phyloP scores from a whole-genome alignment of 53 echinoderm and acorn worm genomes.

The Astropecten irregularis region DNA sequence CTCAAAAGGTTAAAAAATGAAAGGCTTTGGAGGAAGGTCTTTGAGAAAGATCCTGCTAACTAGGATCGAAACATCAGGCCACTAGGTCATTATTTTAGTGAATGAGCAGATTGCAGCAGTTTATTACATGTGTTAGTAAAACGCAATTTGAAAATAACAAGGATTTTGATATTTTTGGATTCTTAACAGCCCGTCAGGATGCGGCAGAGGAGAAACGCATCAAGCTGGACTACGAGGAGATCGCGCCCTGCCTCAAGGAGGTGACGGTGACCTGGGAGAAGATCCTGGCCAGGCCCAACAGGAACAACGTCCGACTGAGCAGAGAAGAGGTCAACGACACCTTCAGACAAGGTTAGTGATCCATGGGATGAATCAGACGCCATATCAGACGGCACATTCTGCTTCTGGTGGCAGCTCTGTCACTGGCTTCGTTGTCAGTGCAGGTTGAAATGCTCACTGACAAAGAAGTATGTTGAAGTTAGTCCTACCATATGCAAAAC shows the following conservation, averaged over 20 bases:
- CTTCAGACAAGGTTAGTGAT: slow-evolving; percentile 72
- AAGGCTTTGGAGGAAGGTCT: too few species aligned
- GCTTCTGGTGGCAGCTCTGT: neutral
- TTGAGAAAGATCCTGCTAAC: too few species aligned
- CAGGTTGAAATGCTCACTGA: too few species aligned
- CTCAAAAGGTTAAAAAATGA: too few species aligned
- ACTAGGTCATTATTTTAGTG: too few species aligned
- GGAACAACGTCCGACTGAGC: slow-evolving; percentile 44
- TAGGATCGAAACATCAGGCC: too few species aligned
- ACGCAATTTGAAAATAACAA: too few species aligned
- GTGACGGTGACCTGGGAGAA: slow-evolving; percentile 85
- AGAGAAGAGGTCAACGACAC: slow-evolving; percentile 66
- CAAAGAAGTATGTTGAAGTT: too few species aligned
- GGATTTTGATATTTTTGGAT: too few species aligned
- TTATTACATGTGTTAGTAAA: too few species aligned
- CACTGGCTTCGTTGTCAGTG: neutral
- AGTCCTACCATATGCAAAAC: too few species aligned
- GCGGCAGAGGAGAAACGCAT: slow-evolving; percentile 80
- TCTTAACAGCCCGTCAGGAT: slow-evolving; percentile 74
- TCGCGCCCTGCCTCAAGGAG: slow-evolving; percentile 91
- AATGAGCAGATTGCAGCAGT: too few species aligned
- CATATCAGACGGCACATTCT: neutral
- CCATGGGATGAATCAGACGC: neutral
- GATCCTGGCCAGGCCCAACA: slow-evolving; percentile 59
- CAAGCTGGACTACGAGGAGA: slow-evolving; percentile 95